A percentile compares a stretch with the other conserved stretches of the same genome.
Evolutionary conservation across 2,113 vertebrate species (phyloP).

Genomic region (Panurus biarmicus): DNA sequence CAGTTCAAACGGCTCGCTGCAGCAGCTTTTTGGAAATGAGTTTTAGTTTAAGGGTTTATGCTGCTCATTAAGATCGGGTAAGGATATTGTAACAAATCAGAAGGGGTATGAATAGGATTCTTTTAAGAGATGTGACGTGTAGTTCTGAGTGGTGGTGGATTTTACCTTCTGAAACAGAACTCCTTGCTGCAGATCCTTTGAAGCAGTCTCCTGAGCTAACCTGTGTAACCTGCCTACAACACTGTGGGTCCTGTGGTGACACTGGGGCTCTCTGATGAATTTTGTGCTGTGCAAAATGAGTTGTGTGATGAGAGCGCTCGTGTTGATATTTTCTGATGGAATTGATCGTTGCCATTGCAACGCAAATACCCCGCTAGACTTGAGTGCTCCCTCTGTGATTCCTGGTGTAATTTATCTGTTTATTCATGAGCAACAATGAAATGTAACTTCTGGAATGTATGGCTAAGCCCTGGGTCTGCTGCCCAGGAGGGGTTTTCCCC

Average conservation of each 20-base stretch:
- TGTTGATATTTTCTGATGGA: neutral
- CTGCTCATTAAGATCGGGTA: neutral
- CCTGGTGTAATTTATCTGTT: neutral
- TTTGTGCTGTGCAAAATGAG: neutral
- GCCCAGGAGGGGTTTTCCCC: neutral
- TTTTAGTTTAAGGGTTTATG: neutral
- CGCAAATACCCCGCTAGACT: neutral
- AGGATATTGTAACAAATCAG: neutral
- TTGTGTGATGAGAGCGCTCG: neutral
- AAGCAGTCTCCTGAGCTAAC: neutral
- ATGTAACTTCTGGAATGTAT: neutral
- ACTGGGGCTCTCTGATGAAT: neutral
- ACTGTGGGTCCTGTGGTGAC: neutral
- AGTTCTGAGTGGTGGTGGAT: neutral
- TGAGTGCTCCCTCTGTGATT: neutral
- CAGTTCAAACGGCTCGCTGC: neutral
- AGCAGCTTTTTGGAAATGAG: neutral
- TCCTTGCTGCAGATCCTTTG: neutral
- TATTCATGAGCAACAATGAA: neutral
- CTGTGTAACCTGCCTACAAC: neutral
- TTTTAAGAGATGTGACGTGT: neutral
- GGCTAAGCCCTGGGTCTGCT: neutral
- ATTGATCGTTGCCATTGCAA: neutral
- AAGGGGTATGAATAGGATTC: neutral
- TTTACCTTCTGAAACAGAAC: neutral